A percentile compares a stretch with the other conserved stretches of the same genome.
phyloP scores from a whole-genome alignment of 2,888 invertebrate species.

The Dione juno region DNA sequence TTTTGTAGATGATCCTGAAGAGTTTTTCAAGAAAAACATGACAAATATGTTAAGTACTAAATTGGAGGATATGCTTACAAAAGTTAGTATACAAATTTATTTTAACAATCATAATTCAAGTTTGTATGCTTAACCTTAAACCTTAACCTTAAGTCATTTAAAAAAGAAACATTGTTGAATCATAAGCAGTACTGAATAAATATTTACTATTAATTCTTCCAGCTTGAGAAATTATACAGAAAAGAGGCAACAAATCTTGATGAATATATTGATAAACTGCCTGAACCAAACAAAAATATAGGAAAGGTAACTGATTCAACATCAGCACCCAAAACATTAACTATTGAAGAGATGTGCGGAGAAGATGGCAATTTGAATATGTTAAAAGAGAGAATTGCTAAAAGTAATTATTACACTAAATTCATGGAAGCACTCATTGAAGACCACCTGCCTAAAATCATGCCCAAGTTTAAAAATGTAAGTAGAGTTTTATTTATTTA shows the following conservation, averaged over 20 bases:
- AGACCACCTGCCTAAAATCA: constrained; percentile 51
- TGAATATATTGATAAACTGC: constrained; percentile 14
- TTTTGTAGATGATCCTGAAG: constrained; percentile 46
- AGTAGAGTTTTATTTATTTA: constrained; percentile 42
- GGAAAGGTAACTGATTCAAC: neutral
- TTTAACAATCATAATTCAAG: neutral
- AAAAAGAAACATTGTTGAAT: too few relatives aligned
- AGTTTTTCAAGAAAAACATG: constrained; percentile 46
- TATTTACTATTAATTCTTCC: constrained; percentile 10
- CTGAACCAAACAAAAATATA: constrained; percentile 18
- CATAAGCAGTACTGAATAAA: neutral
- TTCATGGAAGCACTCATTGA: constrained; percentile 47
- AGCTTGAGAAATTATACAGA: constrained; percentile 27
- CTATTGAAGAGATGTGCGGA: constrained; percentile 22
- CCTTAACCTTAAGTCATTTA: too few relatives aligned
- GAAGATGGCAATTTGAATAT: constrained; percentile 7
- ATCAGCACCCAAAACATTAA: neutral
- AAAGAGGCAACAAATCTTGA: constrained; percentile 11
- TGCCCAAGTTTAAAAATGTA: constrained; percentile 59
- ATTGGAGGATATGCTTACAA: constrained; percentile 43
- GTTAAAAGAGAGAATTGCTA: constrained; percentile 9
- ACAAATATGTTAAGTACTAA: constrained; percentile 42
- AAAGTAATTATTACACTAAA: constrained; percentile 35
- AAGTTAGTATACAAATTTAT: constrained; percentile 38
- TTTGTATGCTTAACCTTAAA: neutral